phyloP scores from a whole-genome alignment of 2,888 invertebrate species.

The Sinopyrophorus schimmeli region DNA sequence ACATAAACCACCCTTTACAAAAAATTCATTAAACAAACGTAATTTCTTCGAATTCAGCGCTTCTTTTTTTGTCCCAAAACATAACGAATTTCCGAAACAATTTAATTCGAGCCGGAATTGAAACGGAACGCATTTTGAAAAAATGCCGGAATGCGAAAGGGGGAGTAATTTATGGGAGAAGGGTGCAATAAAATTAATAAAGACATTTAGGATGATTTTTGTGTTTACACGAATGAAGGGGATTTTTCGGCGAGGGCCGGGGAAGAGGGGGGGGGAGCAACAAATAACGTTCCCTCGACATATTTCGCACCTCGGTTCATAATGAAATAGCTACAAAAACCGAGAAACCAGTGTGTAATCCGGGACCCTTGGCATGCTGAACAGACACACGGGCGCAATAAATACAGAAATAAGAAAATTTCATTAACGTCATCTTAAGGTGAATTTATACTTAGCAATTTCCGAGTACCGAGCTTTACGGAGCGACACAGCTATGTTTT shows the following conservation, averaged over 20 bases:
- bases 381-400: slow-evolving; percentile 51
- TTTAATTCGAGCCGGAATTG: too few species aligned
- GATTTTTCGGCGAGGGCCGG: too few species aligned
- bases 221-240: slow-evolving; percentile 28
- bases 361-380: slow-evolving; percentile 42
- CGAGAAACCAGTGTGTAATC: slow-evolving; percentile 44
- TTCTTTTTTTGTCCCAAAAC: too few species aligned
- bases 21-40: too few species aligned
- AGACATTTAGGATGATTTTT: slow-evolving; percentile 38
- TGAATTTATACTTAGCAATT: slow-evolving; percentile 61
- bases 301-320: slow-evolving; percentile 46
- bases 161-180: slow-evolving; percentile 20
- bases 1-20: too few species aligned
- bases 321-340: slow-evolving; percentile 49
- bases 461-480: slow-evolving; percentile 54
- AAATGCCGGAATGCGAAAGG: not conserved
- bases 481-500: slow-evolving; percentile 52
- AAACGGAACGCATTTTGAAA: too few species aligned
- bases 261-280: slow-evolving; percentile 38
- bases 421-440: slow-evolving; percentile 63
- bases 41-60: too few species aligned
- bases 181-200: slow-evolving; percentile 40
- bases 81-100: too few species aligned
- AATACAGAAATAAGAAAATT: slow-evolving; percentile 59
- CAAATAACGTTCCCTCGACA: slow-evolving; percentile 45